Base-by-base conservation (phyloP, 1,140 invertebrate genomes). In the Harpegnathos saltator region DNA sequence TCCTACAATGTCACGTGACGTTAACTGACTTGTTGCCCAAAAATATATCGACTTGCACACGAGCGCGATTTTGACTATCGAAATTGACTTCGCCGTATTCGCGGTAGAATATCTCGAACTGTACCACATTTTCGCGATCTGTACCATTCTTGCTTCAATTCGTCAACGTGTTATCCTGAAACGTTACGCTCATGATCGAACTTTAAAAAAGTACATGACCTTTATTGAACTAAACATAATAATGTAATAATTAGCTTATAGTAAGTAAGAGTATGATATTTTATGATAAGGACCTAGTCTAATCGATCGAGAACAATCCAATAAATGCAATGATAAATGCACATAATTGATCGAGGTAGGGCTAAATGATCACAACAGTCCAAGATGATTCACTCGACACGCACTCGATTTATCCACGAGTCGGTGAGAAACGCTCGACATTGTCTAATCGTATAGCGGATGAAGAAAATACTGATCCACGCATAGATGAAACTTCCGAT, bases 1-100 rank as follows among this genome's bases (percentile, higher is more conserved):
- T 74, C 62, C 68, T 71, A 80, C 82, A 50, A 74, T 73, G 17
- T 71, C 82, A 61, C 85, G 66, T 87, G 72, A 87, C 87, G 61
- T 75, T 62, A 54, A 69, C 77, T 85, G 87, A 85, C 56, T 69
- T 78, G 11, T 14, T 58, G n/a, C 69, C 87, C 56, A 85, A 77
- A 80, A 88, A 88, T 89, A 88, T 12, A 61, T 11, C 17, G 61
- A 22, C 85, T 24, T 61, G 17, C 24, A 29, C 50, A 26, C 48
- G 66, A 44, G 26, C n/a, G 65, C 24, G 29, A 38, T 29, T 58
- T 78, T 69, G 22, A 29, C 50, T 33, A 17, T 68, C 44, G 15
- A 38, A 52, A 54, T n/a, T 3, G 26, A 26, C 38, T 29, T 14
- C 15, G 26, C 22, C 26, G 48, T 77, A 48, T 15, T n/a, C 71